phyloP scores from a whole-genome alignment of 1,140 invertebrate genomes.

The Helicoverpa zea region DNA sequence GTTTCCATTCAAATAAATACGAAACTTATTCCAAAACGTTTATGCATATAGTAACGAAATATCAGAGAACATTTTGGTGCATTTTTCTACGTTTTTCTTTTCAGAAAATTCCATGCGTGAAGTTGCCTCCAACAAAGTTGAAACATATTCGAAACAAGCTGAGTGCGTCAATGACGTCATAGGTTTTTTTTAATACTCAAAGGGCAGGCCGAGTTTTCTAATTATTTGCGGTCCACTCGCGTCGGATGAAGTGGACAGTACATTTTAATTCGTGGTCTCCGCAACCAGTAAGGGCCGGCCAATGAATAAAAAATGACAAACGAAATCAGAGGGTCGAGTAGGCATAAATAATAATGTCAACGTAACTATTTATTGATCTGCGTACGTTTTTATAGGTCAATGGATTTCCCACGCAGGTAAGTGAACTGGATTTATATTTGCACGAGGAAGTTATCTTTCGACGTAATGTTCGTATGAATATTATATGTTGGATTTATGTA shows the following conservation, averaged over 20 bases:
- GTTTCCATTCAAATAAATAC: not conserved
- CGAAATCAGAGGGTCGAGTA: constrained; percentile 7
- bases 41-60: not conserved
- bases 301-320: constrained; percentile 50
- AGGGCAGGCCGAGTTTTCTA: constrained; percentile 47
- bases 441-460: constrained; percentile 25
- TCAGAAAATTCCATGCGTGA: constrained; percentile 11
- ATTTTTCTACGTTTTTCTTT: constrained; percentile 4
- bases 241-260: constrained; percentile 52
- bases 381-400: constrained; percentile 31
- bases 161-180: constrained; percentile 37
- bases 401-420: constrained; percentile 33
- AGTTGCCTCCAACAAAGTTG: constrained; percentile 20
- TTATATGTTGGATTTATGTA: constrained; percentile 19
- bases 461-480: constrained; percentile 31
- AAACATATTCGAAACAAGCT: constrained; percentile 32
- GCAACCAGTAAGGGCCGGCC: constrained; percentile 34
- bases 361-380: constrained; percentile 39
- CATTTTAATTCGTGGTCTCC: constrained; percentile 52
- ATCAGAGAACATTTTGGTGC: not conserved
- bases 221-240: constrained; percentile 48
- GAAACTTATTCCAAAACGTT: not conserved
- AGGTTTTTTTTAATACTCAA: constrained; percentile 6
- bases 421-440: constrained; percentile 34
- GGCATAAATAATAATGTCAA: constrained; percentile 25